Conservation (phyloP, 2,888 invertebrate genomes). For the Unio delphinus region DNA sequence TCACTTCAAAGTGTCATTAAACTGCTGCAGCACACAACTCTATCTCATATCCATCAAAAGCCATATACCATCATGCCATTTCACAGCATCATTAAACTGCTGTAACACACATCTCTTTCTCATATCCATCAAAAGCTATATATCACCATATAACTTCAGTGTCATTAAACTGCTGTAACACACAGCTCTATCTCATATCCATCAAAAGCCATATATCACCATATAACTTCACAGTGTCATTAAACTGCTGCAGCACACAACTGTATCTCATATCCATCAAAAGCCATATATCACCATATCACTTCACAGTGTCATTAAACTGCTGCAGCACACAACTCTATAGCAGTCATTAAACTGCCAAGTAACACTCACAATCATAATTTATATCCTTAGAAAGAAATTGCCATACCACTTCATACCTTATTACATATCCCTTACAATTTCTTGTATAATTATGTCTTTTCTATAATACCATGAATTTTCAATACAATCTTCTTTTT, state of each 20-base stretch:
- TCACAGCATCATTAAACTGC: conserved; percentile 63
- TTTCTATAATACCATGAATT: too few species aligned
- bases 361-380: background rate
- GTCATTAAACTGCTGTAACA: conserved; percentile 58
- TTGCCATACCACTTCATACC: conserved; percentile 24
- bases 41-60: conserved; percentile 69
- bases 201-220: conserved; percentile 69
- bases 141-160: conserved; percentile 65
- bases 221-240: conserved; percentile 64
- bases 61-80: conserved; percentile 68
- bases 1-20: background rate
- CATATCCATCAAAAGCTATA: conserved; percentile 69
- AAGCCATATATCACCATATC: too few species aligned
- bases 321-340: conserved; percentile 12
- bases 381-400: background rate
- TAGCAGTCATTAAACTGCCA: conserved; percentile 58
- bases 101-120: conserved; percentile 58
- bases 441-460: too few species aligned
- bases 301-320: conserved; percentile 60
- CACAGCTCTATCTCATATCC: conserved; percentile 1
- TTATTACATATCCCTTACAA: too few species aligned
- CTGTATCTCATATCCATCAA: background rate
- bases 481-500: too few species aligned
- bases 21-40: conserved; percentile 47
- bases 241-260: conserved; percentile 43